Percentiles rank a stretch among this genome's conserved stretches.
Evolutionary conservation across 2,888 invertebrate species (phyloP).

Genomic region (Erebia aethiops): DNA sequence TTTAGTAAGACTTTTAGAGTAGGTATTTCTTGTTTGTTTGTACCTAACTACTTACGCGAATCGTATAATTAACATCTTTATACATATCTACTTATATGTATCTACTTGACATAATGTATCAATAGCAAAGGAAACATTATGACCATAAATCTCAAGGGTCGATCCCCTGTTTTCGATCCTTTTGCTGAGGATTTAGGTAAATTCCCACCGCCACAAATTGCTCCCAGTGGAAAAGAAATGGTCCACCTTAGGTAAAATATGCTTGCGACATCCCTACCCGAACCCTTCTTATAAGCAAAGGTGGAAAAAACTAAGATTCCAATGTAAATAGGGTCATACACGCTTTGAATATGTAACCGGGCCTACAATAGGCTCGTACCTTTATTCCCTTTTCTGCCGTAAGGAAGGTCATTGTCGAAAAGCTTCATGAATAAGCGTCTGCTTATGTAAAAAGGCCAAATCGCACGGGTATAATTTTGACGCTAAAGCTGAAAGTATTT

Average conservation of each 20-base stretch:
- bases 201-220: constrained; percentile 17
- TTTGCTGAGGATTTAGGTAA: constrained; percentile 20
- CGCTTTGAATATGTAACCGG: constrained; percentile 26
- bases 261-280: constrained; percentile 13
- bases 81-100: too few relatives aligned
- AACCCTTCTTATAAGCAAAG: constrained; percentile 19
- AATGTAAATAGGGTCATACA: constrained; percentile 26
- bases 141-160: constrained; percentile 20
- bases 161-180: not conserved
- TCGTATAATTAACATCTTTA: too few relatives aligned
- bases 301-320: constrained; percentile 25
- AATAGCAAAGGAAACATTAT: constrained; percentile 4
- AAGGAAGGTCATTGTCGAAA: constrained; percentile 24
- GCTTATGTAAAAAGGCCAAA: constrained; percentile 24
- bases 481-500: constrained; percentile 20
- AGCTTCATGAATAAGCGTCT: constrained; percentile 22
- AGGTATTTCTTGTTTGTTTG: too few relatives aligned
- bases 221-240: constrained; percentile 18
- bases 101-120: not conserved
- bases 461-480: constrained; percentile 24
- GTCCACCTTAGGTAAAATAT: constrained; percentile 19
- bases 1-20: too few relatives aligned
- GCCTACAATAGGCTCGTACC: constrained; percentile 15
- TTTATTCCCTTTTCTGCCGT: constrained; percentile 21
- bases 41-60: too few relatives aligned